Conservation (phyloP, 1,140 invertebrate species). For the Trissolcus basalis region DNA sequence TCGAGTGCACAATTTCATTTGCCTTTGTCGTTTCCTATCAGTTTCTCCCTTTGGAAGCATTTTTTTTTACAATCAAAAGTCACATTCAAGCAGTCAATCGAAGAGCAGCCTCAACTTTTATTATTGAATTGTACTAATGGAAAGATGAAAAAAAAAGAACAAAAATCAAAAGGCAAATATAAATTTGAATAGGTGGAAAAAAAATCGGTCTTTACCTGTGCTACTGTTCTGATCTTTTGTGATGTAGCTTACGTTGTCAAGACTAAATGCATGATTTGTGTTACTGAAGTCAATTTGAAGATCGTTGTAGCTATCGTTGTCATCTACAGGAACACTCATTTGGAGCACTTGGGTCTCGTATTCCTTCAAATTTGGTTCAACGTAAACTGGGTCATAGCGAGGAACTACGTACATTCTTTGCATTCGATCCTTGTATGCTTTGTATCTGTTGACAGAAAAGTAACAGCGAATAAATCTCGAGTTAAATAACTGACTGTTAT, state of each 20-base stretch:
- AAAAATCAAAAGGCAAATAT: too few species aligned
- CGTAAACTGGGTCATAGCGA: slow-evolving; percentile 87
- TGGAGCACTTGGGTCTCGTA: slow-evolving; percentile 92
- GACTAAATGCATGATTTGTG: slow-evolving; percentile 90
- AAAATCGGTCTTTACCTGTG: slow-evolving; percentile 69
- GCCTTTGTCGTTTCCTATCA: too few species aligned
- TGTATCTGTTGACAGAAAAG: slow-evolving; percentile 78
- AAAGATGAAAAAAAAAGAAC: too few species aligned
- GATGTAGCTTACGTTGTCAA: slow-evolving; percentile 90
- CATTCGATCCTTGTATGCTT: slow-evolving; percentile 87
- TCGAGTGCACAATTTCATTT: too few species aligned
- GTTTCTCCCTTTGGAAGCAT: too few species aligned
- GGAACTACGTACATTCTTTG: slow-evolving; percentile 84
- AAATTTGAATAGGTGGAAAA: neutral
- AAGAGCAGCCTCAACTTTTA: too few species aligned
- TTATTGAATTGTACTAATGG: too few species aligned
- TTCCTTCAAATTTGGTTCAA: slow-evolving; percentile 86
- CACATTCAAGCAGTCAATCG: too few species aligned
- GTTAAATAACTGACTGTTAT: too few species aligned
- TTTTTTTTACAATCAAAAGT: too few species aligned
- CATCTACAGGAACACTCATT: slow-evolving; percentile 90
- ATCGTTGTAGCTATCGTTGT: slow-evolving; percentile 85
- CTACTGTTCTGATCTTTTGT: slow-evolving; percentile 85
- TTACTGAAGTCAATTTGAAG: slow-evolving; percentile 90
- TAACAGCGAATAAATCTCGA: neutral